Conservation (phyloP, 2,797 vertebrate genomes). For the Remorina albescens region DNA sequence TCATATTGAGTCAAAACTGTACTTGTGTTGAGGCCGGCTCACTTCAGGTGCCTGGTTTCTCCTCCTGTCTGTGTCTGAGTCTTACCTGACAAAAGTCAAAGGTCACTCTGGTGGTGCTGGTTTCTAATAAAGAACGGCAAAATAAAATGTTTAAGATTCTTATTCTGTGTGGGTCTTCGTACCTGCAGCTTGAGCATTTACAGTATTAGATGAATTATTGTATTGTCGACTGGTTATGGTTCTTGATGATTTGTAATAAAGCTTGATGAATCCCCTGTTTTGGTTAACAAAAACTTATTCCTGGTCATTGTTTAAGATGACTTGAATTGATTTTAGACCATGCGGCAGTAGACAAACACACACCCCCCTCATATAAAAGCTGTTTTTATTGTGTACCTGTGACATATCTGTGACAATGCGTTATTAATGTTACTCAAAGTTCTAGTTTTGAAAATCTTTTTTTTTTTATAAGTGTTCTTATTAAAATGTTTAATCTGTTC, state of each 20-base stretch:
- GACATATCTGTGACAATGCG: slow-evolving; percentile 83
- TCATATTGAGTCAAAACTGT: slow-evolving; percentile 17
- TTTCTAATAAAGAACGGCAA: slow-evolving; percentile 54
- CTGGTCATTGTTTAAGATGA: slow-evolving; percentile 84
- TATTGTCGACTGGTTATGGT: slow-evolving; percentile 78
- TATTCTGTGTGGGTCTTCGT: slow-evolving; percentile 62
- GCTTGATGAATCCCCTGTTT: slow-evolving; percentile 78
- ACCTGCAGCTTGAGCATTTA: slow-evolving; percentile 71
- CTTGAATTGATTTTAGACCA: slow-evolving; percentile 68
- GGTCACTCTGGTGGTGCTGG: slow-evolving; percentile 60
- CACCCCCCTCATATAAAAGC: slow-evolving; percentile 69
- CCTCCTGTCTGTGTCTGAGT: slow-evolving; percentile 51
- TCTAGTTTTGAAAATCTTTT: slow-evolving; percentile 81
- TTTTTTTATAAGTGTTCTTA: slow-evolving; percentile 79
- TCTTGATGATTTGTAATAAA: slow-evolving; percentile 83
- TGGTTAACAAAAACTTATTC: slow-evolving; percentile 78
- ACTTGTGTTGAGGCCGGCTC: not conserved
- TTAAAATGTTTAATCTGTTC: slow-evolving; percentile 85
- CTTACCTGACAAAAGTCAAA: slow-evolving; percentile 50
- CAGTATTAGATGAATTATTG: slow-evolving; percentile 81
- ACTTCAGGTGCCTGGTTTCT: slow-evolving; percentile 27
- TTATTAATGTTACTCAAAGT: slow-evolving; percentile 85
- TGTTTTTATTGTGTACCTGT: slow-evolving; percentile 82
- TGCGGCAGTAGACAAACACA: slow-evolving; percentile 57
- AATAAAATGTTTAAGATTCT: slow-evolving; percentile 49